Evolutionary conservation across 2,888 invertebrate genomes (phyloP).

Genomic region (Petrophora chlorosata): DNA sequence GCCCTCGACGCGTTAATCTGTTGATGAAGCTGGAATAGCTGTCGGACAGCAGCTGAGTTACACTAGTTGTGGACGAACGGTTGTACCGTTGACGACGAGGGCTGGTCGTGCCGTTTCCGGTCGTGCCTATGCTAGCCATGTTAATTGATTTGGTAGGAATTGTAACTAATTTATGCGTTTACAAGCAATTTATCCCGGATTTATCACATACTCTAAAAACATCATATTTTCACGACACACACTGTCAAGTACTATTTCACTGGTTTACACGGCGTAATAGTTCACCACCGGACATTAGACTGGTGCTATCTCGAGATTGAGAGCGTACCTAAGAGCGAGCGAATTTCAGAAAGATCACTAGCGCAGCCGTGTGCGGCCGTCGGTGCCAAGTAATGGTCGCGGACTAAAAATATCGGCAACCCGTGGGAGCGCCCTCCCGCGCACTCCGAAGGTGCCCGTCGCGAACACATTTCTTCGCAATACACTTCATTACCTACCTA

Average conservation of each 20-base stretch:
- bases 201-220: slow-evolving; percentile 64
- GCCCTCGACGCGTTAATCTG: slow-evolving; percentile 90
- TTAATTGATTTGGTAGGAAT: slow-evolving; percentile 37
- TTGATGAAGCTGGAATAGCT: slow-evolving; percentile 94
- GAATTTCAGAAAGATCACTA: slow-evolving; percentile 81
- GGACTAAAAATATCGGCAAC: slow-evolving; percentile 87
- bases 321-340: slow-evolving; percentile 76
- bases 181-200: slow-evolving; percentile 61
- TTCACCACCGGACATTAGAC: slow-evolving; percentile 63
- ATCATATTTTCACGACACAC: slow-evolving; percentile 62
- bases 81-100: slow-evolving; percentile 88
- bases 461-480: slow-evolving; percentile 78
- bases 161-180: slow-evolving; percentile 35
- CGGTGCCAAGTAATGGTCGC: slow-evolving; percentile 87
- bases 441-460: slow-evolving; percentile 74
- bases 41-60: slow-evolving; percentile 93
- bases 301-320: slow-evolving; percentile 72
- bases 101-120: slow-evolving; percentile 69
- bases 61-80: slow-evolving; percentile 90
- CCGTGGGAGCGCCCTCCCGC: slow-evolving; percentile 85
- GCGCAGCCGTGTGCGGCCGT: slow-evolving; percentile 81
- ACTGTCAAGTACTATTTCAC: slow-evolving; percentile 34
- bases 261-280: slow-evolving; percentile 50
- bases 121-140: slow-evolving; percentile 70
- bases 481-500: slow-evolving; percentile 53